Base-by-base conservation (phyloP, 2,888 invertebrate species). In the Pherbina coryleti region DNA sequence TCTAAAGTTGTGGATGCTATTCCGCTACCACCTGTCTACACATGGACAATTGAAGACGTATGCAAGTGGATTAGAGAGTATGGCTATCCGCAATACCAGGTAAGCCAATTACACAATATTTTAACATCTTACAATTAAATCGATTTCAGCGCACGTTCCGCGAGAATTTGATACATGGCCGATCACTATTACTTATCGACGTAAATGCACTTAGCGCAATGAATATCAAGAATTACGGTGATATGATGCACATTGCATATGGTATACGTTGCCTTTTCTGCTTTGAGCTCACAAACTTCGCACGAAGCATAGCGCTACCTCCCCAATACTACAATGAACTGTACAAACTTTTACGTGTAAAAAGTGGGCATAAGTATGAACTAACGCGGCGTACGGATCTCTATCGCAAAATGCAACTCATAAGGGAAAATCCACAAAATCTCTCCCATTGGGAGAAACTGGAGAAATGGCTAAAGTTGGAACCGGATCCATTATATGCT, bases 401-500 rank as follows among this genome's bases (percentile, higher is more conserved):
- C 0, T 89, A 92, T 1, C 89, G 91, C 0, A 91, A 90, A 88
- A 91, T 92, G 91, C 91, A 92, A 75, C 89, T 92, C 0, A 78
- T 92, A 5, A 88, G 88, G 78, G 90, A 90, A 0, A 88, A 88
- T 5, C 90, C 91, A 0, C 69, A 88, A 0, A 82, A 90, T 11
- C 77, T 89, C 64, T 90, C 91, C 34, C 92, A 92, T 70, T 93
- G 92, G 92, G 91, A 92, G 0, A 78, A 82, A 8, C 83, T 89
- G 78, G 88, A 89, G 60, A 80, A 82, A 31, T 83, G 85, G 83
- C 55, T 86, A 5, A 75, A 75, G 7, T 83, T 83, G 57, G 57
- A 57, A 0, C 82, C 79, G 7, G 60, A 69, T 14, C 78, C 81
- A 0, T 75, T 80, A 4, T 78, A 83, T 51, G 81, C 78, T 0